Conservation (phyloP, 1,140 invertebrate species). For the Neocloeon triangulifer region DNA sequence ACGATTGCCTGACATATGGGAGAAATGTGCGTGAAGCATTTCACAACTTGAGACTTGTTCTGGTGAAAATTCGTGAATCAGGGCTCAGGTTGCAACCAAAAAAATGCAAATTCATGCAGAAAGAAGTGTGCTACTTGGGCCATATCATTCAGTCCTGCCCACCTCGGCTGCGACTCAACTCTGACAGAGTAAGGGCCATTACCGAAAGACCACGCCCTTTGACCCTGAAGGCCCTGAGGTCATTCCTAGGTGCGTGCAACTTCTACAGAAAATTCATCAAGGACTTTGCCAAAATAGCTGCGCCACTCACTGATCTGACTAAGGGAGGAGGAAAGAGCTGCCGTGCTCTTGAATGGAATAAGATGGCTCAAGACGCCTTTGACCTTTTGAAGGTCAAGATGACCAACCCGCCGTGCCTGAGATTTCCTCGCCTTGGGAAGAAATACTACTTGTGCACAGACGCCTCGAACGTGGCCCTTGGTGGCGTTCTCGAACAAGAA, state of each 20-base stretch:
- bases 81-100: not conserved
- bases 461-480: not conserved
- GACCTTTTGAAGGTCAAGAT: not conserved
- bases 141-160: not conserved
- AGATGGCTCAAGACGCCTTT: slow-evolving; percentile 5
- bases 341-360: no score
- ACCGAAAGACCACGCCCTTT: not conserved
- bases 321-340: slow-evolving; percentile 3
- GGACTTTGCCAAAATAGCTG: slow-evolving; percentile 4
- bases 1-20: slow-evolving; percentile 1
- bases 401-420: not conserved
- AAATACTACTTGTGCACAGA: not conserved
- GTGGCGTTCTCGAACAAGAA: not conserved
- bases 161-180: not conserved
- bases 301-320: slow-evolving; percentile 5
- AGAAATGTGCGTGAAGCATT: not conserved
- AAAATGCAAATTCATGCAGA: slow-evolving; percentile 3
- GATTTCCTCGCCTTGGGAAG: not conserved
- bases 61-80: not conserved
- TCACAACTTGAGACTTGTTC: not conserved
- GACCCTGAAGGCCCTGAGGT: not conserved
- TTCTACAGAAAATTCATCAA: slow-evolving; percentile 8
- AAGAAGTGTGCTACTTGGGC: not conserved
- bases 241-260: slow-evolving; percentile 5
- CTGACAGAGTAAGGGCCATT: slow-evolving; percentile 4